Evolutionary conservation across 1,140 invertebrate species (phyloP), one percentile per base, ranked within the genome.

Genomic region (Phymorhynchus buccinoides): DNA sequence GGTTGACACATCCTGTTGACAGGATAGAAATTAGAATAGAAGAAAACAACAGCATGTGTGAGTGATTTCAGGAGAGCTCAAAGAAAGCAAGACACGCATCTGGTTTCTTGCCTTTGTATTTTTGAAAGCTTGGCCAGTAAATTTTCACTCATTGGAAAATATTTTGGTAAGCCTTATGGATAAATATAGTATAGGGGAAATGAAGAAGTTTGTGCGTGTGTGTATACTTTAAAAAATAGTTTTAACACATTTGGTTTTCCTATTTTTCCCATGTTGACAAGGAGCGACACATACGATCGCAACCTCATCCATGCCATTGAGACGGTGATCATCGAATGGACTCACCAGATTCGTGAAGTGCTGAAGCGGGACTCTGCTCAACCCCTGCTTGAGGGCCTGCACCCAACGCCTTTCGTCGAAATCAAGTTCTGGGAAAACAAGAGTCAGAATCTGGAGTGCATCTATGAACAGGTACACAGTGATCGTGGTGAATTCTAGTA

Each of bases 301-400:
- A 96, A 97, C 91, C 92, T 98, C 68, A 97, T 98, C 92, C 97
- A 97, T 91, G 96, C 97, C 16, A 98, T 98, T 84, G 98, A 99
- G 94, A 96, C 97, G n/a, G 96, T 98, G 12, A 96, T 98, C 75
- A 98, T 98, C 89, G 98, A 98, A 91, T 99, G 98, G 98, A 96
- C 97, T 35, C 96, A 97, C 87, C 96, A 98, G 93, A 97, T 98
- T 81, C 97, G 97, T 90, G 97, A 98, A 90, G 97, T 98, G 14
- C 95, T 98, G 85, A 96, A 96, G 88, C 96, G 97, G 90, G 97
- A 98, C 91, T 97, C 97, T 0, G 95, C 96, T 48, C 95, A 96
- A 75, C 95, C 96, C 12, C 96, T 97, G 87, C 94, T 96, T 56
- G 96, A 96, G 91, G 96, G 96, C n/a, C 95, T 96, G 85, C 97